These are phyloP conservation scores for Aphelenchoides avenae DNA, from an alignment of 1,140 invertebrate genomes.

Conservation along the genomic window DNA sequence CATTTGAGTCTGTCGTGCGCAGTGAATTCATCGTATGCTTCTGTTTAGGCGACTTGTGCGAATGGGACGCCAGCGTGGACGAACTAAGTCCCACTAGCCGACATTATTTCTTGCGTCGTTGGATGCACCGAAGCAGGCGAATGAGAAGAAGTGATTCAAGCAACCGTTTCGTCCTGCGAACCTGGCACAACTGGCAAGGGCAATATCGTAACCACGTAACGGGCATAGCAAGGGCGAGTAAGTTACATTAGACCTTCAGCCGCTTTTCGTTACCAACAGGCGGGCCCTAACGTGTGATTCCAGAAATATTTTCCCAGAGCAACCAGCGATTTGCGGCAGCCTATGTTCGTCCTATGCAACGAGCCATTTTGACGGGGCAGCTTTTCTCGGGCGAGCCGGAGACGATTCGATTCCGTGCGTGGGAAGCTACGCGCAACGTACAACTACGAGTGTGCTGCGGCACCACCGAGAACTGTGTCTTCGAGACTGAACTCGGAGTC, in stretches of 20 bases:
- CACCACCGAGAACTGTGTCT: conserved; percentile 37
- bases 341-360: conserved; percentile 37
- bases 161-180: conserved; percentile 16
- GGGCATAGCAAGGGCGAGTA: conserved; percentile 29
- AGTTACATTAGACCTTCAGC: neutral
- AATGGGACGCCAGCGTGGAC: conserved; percentile 35
- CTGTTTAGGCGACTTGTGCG: conserved; percentile 26
- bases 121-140: conserved; percentile 10
- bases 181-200: conserved; percentile 41
- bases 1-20: neutral
- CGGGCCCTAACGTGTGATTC: conserved; percentile 2
- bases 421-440: conserved; percentile 45
- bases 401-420: conserved; percentile 35
- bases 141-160: conserved; percentile 13
- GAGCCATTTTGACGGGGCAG: conserved; percentile 32
- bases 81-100: conserved; percentile 24
- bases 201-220: conserved; percentile 36
- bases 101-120: conserved; percentile 23
- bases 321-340: conserved; percentile 49
- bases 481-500: conserved; percentile 44
- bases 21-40: neutral
- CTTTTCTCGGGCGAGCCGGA: conserved; percentile 21
- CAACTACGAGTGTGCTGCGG: conserved; percentile 46
- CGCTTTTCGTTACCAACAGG: neutral
- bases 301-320: conserved; percentile 33